Conservation (phyloP, 2,797 vertebrate genomes). For the Pantherophis alleghaniensis region DNA sequence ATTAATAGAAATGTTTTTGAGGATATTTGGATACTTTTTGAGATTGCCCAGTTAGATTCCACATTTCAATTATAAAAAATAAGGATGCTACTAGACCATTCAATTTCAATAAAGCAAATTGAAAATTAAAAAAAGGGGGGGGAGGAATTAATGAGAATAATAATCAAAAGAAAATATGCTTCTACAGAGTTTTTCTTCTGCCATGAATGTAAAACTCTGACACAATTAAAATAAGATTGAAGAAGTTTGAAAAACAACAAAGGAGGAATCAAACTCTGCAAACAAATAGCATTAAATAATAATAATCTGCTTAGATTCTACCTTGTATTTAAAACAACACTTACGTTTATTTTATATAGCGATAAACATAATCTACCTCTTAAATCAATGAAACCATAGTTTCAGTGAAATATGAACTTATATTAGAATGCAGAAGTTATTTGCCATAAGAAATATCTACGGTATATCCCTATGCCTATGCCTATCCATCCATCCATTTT, state of each 20-base stretch:
- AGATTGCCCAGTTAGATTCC: constrained; percentile 61
- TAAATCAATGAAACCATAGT: neutral
- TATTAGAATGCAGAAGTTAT: constrained; percentile 32
- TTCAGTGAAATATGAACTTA: neutral
- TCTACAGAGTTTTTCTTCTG: constrained; percentile 58
- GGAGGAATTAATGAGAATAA: constrained; percentile 65
- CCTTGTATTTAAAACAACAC: neutral
- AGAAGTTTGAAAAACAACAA: constrained; percentile 43
- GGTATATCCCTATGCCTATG: too few species aligned
- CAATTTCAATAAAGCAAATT: constrained; percentile 74
- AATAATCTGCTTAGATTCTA: neutral
- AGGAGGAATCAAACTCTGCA: neutral
- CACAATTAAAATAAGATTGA: constrained; percentile 35
- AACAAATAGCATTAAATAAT: neutral
- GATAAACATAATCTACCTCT: neutral
- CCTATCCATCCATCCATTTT: too few species aligned
- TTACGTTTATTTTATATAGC: neutral
- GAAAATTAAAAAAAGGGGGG: neutral
- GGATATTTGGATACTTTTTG: constrained; percentile 84
- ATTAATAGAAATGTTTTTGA: constrained; percentile 95
- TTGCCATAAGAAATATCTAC: neutral
- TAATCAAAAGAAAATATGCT: constrained; percentile 64
- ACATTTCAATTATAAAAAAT: constrained; percentile 82
- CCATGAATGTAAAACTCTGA: constrained; percentile 57
- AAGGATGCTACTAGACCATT: constrained; percentile 84